Base-by-base conservation (phyloP, 2,797 vertebrate species). In the Kryptolebias ocellatus region DNA sequence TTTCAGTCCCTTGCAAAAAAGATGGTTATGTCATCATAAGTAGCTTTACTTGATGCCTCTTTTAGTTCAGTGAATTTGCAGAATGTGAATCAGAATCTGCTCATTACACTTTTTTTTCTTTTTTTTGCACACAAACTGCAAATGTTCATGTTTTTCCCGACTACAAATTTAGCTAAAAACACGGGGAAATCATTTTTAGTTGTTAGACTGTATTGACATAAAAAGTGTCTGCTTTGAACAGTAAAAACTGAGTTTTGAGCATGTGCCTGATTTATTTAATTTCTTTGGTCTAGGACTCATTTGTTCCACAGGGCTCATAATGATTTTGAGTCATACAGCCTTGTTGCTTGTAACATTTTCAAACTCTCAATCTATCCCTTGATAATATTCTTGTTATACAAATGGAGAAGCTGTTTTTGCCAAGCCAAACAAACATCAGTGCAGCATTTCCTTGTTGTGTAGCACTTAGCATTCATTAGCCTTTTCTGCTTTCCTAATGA, bases 401-500 rank as follows among this genome's bases (percentile, higher is more conserved):
- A 61, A 63, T 17, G 42, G 46, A 47, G 28, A n/a, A 44, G 16
- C 49, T 51, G 16, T 37, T 54, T 57, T 31, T 31, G 62, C 72
- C 72, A 76, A 80, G 24, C 27, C 58, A 78, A 66, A 70, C 61
- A 74, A 60, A 55, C 61, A 55, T 4, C 27, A 47, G 15, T 2
- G 17, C 10, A 31, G 10, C 53, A 57, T 47, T 31, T 53, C 61
- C 47, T 66, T 63, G 20, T 50, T 51, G 44, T 52, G 27, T 16
- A 77, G 29, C 50, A 34, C 58, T 73, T 77, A 28, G 27, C 53
- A 20, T 39, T 55, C 53, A 60, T 80, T 78, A 76, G 42, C 34
- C 44, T 76, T 66, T 64, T 52, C 34, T 53, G 5, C 52, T 56
- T 50, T 34, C 56, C 51, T 57, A 64, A 60, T 54, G n/a, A 45